Evolutionary conservation across 1,140 invertebrate species (phyloP).

Genomic region (Drosophila parabipectinata): DNA sequence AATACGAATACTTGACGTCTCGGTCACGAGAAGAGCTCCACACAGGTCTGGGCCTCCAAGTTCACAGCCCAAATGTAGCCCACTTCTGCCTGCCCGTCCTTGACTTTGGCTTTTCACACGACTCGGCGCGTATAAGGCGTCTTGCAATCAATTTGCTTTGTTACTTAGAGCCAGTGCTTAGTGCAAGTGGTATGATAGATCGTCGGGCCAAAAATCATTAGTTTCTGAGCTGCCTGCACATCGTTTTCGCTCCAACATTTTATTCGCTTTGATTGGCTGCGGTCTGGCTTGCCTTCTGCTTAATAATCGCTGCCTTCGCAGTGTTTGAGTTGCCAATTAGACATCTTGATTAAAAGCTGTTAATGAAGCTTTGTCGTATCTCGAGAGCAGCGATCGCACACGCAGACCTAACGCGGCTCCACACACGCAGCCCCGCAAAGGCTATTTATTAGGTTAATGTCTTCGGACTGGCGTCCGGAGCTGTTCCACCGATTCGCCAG

Average conservation of each 20-base stretch:
- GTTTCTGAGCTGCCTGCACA: constrained; percentile 18
- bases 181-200: constrained; percentile 30
- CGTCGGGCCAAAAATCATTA: constrained; percentile 27
- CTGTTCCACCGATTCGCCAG: not conserved
- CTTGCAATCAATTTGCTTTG: constrained; percentile 33
- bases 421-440: constrained; percentile 10
- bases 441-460: constrained; percentile 46
- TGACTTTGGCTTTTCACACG: constrained; percentile 52
- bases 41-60: constrained; percentile 18
- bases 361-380: constrained; percentile 44
- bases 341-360: constrained; percentile 57
- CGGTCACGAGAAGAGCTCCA: constrained; percentile 25
- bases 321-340: constrained; percentile 51
- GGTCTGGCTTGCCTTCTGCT: constrained; percentile 25
- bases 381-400: constrained; percentile 14
- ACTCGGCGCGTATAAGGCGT: not conserved
- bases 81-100: constrained; percentile 33
- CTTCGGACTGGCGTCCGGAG: constrained; percentile 2
- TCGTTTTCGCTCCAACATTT: constrained; percentile 2
- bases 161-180: constrained; percentile 8
- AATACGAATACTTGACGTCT: constrained; percentile 7
- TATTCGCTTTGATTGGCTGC: constrained; percentile 19
- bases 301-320: constrained; percentile 32
- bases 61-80: constrained; percentile 23
- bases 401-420: constrained; percentile 8